Evolutionary conservation across 2,113 vertebrate species (phyloP), one percentile per base, ranked within the genome.

Genomic region (Nothocercus julius): DNA sequence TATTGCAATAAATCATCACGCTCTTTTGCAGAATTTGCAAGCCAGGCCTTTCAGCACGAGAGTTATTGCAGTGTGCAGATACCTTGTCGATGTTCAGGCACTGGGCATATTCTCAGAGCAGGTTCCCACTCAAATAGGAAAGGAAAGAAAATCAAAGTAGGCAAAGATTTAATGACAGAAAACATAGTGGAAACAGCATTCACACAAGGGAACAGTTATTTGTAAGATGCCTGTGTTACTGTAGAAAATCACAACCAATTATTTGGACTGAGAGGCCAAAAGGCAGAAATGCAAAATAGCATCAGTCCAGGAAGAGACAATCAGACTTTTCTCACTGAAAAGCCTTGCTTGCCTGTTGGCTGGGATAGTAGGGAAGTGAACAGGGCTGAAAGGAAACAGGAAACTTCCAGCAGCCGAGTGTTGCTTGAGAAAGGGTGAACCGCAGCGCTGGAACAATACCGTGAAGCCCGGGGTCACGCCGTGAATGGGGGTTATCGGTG

Each of bases 371-470:
- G 69, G 28, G 82, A 63, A 0, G 2, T n/a, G 84, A n/a, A 82
- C 72, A 54, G 84, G 80, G 59, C 89, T 64, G 58, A 58, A 24
- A 64, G 83, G 92, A 93, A 95, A 40, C 3, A 70, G 72, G 75
- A 81, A 93, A 49, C 40, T 58, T 92, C 83, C 87, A 84, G 63
- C 21, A 21, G 70, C 61, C 73, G 61, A 13, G 0, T 56, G 54
- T 89, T 66, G 40, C 77, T 93, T 79, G 66, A 86, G 95, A 86
- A 83, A 38, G 45, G 53, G 59, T 1, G 0, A 38, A 40, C 66
- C 15, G 70, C 63, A 18, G 28, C 27, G 67, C 75, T 93, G 42
- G 13, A 95, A 91, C 86, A 94, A 81, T 77, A 75, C 73, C 24
- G 82, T 66, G 69, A 54, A 74, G 36, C 36, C 79, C 24, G 1